phyloP scores from a whole-genome alignment of 2,888 invertebrate species.

The Eupithecia subumbrata region DNA sequence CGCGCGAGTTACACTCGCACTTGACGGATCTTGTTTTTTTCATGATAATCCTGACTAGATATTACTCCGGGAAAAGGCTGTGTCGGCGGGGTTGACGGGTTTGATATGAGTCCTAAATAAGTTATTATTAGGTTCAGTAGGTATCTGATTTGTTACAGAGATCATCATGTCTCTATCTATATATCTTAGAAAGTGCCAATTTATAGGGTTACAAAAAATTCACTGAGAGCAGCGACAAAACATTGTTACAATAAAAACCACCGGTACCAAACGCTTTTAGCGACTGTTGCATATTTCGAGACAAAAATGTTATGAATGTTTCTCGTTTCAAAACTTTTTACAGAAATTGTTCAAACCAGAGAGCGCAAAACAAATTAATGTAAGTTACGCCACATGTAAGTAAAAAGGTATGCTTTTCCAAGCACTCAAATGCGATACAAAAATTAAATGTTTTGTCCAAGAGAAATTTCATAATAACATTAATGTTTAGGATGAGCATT shows the following conservation, averaged over 20 bases:
- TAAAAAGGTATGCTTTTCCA: conserved; percentile 51
- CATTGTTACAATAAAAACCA: neutral
- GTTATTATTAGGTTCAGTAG: neutral
- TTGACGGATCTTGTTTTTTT: too few species aligned
- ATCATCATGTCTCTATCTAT: too few species aligned
- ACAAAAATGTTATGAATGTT: neutral
- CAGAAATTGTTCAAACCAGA: conserved; percentile 26
- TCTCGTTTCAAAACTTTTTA: neutral
- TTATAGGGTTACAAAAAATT: too few species aligned
- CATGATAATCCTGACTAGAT: neutral
- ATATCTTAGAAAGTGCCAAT: too few species aligned
- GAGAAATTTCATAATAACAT: conserved; percentile 35
- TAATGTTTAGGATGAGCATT: conserved; percentile 22
- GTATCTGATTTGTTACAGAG: too few species aligned
- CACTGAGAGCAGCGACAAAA: neutral
- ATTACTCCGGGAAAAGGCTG: neutral
- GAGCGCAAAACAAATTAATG: conserved; percentile 55
- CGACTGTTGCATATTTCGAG: neutral
- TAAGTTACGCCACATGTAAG: conserved; percentile 50
- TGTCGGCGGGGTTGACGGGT: neutral
- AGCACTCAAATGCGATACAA: conserved; percentile 43
- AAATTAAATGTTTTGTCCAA: conserved; percentile 34
- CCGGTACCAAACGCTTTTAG: neutral
- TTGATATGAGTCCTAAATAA: neutral
- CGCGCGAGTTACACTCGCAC: too few species aligned